phyloP scores from a whole-genome alignment of 1,140 invertebrate species.

The Aphelenchoides avenae region DNA sequence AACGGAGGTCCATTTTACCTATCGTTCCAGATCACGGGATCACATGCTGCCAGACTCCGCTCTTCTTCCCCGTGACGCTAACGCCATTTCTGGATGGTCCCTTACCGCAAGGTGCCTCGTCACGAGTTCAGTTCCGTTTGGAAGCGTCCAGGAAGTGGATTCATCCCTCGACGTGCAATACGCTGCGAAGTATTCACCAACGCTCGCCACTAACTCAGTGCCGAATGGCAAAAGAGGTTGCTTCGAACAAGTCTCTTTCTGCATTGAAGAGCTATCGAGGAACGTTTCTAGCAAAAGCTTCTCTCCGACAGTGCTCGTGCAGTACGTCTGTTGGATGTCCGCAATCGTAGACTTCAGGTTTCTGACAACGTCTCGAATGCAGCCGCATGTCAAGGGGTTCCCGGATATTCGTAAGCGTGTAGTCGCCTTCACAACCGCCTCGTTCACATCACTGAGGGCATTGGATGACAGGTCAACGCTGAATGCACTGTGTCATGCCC shows the following conservation, averaged over 20 bases:
- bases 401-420: slow-evolving; percentile 14
- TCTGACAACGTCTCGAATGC: slow-evolving; percentile 25
- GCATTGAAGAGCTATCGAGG: background rate
- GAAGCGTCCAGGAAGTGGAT: slow-evolving; percentile 19
- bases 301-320: background rate
- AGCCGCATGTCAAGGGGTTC: slow-evolving; percentile 39
- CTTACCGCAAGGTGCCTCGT: slow-evolving; percentile 17
- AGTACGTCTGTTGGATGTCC: slow-evolving; percentile 18
- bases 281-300: slow-evolving; percentile 3
- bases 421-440: slow-evolving; percentile 10
- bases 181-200: slow-evolving; percentile 39
- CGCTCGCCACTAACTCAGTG: slow-evolving; percentile 23
- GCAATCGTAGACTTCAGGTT: slow-evolving; percentile 23
- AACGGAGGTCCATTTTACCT: too few relatives aligned
- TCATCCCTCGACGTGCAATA: slow-evolving; percentile 25
- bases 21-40: background rate
- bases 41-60: slow-evolving; percentile 2
- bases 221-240: slow-evolving; percentile 36
- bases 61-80: too few relatives aligned
- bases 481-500: slow-evolving; percentile 25
- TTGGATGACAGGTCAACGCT: slow-evolving; percentile 38
- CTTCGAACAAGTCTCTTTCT: slow-evolving; percentile 16
- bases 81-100: background rate
- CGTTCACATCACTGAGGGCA: slow-evolving; percentile 16
- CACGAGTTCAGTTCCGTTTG: slow-evolving; percentile 30